A percentile compares a stretch with the other conserved stretches of the same genome.
Evolutionary conservation across 2,797 vertebrate genomes (phyloP).

Genomic region (Triplophysa yarkandensis): DNA sequence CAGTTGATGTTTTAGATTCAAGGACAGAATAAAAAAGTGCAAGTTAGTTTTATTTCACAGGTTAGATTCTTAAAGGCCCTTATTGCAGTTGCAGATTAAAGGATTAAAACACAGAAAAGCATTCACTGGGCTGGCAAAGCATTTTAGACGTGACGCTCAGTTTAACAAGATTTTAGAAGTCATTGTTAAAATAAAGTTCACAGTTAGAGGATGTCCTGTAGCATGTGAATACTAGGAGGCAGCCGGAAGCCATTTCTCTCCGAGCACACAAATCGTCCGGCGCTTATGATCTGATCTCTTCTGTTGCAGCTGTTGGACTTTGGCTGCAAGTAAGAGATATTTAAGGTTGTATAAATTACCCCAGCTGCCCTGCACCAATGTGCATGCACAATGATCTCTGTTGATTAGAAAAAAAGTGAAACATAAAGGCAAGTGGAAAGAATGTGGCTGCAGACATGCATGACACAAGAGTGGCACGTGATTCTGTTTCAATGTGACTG

Average conservation of each 20-base stretch:
- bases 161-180: background rate
- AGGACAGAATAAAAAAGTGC: background rate
- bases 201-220: background rate
- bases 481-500: background rate
- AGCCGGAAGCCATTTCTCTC: conserved; percentile 8
- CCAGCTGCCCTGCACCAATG: background rate
- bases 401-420: conserved; percentile 4
- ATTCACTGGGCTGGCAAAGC: too few species aligned
- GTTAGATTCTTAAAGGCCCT: too few species aligned
- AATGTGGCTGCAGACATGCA: background rate
- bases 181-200: too few species aligned
- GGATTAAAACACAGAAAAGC: background rate
- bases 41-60: too few species aligned
- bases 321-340: background rate
- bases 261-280: background rate
- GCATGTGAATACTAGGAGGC: background rate
- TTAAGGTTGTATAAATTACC: conserved; percentile 1
- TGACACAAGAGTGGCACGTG: background rate
- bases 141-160: background rate
- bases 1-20: background rate
- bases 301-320: conserved; percentile 23
- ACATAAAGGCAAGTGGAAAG: background rate
- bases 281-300: conserved; percentile 16
- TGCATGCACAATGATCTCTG: background rate
- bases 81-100: background rate